phyloP scores from a whole-genome alignment of 2,888 invertebrate species.

The Fragum fragum region DNA sequence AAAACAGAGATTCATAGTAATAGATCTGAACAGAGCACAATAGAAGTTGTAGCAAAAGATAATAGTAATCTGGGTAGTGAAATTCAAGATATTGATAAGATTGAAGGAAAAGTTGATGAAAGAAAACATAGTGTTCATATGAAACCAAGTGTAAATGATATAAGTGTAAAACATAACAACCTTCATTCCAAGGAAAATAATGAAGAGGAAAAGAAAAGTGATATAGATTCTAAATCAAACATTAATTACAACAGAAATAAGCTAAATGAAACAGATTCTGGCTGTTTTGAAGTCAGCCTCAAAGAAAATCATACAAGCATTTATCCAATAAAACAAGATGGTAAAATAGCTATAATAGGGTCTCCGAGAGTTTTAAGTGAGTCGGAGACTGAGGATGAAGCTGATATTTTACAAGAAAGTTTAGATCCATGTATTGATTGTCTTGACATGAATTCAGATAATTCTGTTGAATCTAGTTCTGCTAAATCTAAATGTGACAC shows the following conservation, averaged over 20 bases:
- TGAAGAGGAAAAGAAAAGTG: not conserved
- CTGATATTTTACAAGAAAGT: slow-evolving; percentile 21
- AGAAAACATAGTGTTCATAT: not conserved
- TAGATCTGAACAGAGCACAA: not conserved
- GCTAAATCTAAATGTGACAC: slow-evolving; percentile 38
- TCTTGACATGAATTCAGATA: slow-evolving; percentile 43
- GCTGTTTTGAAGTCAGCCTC: not conserved
- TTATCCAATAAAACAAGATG: not conserved
- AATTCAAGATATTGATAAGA: not conserved
- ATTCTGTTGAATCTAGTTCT: not conserved
- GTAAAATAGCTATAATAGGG: not conserved
- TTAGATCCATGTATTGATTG: slow-evolving; percentile 61
- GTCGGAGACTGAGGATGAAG: slow-evolving; percentile 61
- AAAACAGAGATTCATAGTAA: not conserved
- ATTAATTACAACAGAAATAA: not conserved
- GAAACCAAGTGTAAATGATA: not conserved
- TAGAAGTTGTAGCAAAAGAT: not conserved
- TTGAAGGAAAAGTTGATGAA: not conserved
- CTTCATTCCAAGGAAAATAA: not conserved
- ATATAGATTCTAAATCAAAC: not conserved
- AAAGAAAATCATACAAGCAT: not conserved
- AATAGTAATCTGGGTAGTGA: not conserved
- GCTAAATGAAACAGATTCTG: not conserved
- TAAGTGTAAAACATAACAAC: not conserved
- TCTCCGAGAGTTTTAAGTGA: slow-evolving; percentile 7